These are phyloP conservation scores for Poecilia picta DNA, from an alignment of 2,797 vertebrate genomes.

Conservation along the genomic window DNA sequence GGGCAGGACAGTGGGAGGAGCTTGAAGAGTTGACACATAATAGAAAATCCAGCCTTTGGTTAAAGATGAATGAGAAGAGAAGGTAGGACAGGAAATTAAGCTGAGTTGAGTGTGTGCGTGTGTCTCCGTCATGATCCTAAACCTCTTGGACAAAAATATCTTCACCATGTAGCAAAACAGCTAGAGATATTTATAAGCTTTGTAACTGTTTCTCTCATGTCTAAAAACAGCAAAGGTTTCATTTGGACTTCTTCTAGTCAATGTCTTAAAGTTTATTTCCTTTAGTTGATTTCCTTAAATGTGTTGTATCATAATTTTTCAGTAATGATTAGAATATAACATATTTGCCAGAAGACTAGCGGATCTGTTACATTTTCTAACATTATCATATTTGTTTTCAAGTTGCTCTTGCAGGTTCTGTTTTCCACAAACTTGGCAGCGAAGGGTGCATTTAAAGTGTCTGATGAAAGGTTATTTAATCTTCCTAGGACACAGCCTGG, in stretches of 20 bases:
- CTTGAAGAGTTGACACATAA: constrained; percentile 66
- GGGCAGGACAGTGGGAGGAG: constrained; percentile 69
- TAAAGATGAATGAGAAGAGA: constrained; percentile 38
- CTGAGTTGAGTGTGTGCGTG: constrained; percentile 16
- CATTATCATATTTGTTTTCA: not conserved
- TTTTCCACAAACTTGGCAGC: not conserved
- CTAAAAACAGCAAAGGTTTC: not conserved
- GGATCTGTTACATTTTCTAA: not conserved
- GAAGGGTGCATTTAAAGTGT: not conserved
- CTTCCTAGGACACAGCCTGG: not conserved
- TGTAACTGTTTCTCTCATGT: not conserved
- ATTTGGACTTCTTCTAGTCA: not conserved
- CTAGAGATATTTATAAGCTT: not conserved
- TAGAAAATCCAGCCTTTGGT: constrained; percentile 62
- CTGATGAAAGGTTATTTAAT: constrained; percentile 6
- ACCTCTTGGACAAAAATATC: constrained; percentile 1
- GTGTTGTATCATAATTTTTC: not conserved
- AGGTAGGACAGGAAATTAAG: constrained; percentile 33
- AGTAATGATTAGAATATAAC: not conserved
- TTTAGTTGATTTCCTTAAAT: not conserved
- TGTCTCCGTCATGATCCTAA: constrained; percentile 10
- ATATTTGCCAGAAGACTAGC: not conserved
- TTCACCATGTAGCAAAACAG: constrained; percentile 2
- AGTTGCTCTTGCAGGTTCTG: not conserved
- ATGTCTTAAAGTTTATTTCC: not conserved